Base-by-base conservation (phyloP, 2,888 invertebrate genomes). In the Chrysotoxum bicinctum region DNA sequence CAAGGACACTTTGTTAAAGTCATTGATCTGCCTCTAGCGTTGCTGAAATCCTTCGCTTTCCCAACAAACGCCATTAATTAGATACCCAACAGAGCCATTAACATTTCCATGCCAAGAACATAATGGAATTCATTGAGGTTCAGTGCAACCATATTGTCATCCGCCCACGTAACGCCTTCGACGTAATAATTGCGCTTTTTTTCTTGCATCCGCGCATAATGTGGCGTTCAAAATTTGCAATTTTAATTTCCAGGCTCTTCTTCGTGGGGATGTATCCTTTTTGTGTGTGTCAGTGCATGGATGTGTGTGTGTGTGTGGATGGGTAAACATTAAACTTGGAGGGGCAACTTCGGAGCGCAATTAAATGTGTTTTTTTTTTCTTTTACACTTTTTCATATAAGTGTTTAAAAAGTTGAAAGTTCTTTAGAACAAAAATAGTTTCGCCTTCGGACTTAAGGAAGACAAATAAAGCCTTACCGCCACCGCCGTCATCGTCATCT, bases 1-100 rank as follows among this genome's bases (percentile, higher is more conserved):
- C 64, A 69, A 79, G 43, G 64, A 73, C 58, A 23, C 68, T 68
- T 54, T 79, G 26, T 74, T 58, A 74, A 74, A 68, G 74, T 60
- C 79, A 79, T 74, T 58, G 68, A 76, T 76, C 66, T 68, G 35
- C 48, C n/a, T 48, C 37, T 45, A 23, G 40, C 52, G 64, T n/a
- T 10, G 48, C 74, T 64, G 35, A 37, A 21, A 75, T 79, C 75
- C 60, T 7, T 50, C 10, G n/a, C 35, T 43, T 10, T 26, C 23
- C 14, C 70, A 66, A 48, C 64, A 30, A 69, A 75, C 21, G 60
- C 76, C 60, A 76, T 81, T 85, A 81, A 85, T 85, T 85, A 85
- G 72, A 77, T 73, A 76, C 56, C 81, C 62, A 64, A 45, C 45
- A 32, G 62, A 81, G 64, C 50, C 81, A 85, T 85, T 81, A 70